Base-by-base conservation (phyloP, 2,797 vertebrate genomes). In the Champsocephalus gunnari region DNA sequence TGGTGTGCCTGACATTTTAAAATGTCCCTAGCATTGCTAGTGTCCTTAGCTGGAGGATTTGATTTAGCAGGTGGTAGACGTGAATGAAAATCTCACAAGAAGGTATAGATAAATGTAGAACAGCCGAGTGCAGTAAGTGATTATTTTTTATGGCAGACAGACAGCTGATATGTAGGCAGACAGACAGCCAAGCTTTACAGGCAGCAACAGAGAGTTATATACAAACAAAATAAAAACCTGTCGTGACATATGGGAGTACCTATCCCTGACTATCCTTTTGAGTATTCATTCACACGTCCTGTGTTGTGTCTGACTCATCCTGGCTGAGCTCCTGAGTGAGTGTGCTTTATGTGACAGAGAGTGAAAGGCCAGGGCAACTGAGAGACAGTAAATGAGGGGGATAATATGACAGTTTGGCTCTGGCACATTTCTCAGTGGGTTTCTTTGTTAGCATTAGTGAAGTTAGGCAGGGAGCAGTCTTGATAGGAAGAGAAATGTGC, bases 81-180 rank as follows among this genome's bases (percentile, higher is more conserved):
- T 41, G 28, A 43, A 38, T 43, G 21, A 3, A 21, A 82, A 78
- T 75, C 60, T 38, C 53, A 38, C 43, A 38, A n/a, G 56, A 60
- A 47, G 67, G 19, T 4, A 6, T 9, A 41, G 43, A 47, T 53
- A 72, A 32, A 58, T 55, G 41, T 34, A 70, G 24, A 10, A 32
- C 41, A 65, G 70, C 70, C 3, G 16, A 68, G 59, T 32, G 53
- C 32, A 73, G 54, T 59, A 54, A 79, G 50, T 19, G 24, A n/a
- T 74, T 66, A 71, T 79, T 76, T 9, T 38, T 0, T 9, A 28
- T 28, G 59, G 51, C 60, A 68, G 64, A 51, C 3, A 0, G 17
- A 54, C 51, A 76, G 44, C 49, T 71, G 47, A 80, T 83, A 53
- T 77, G 61, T 61, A 76, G 66, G 67, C 71, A 66, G 65, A 55